Conservation (phyloP, 2,888 invertebrate species). For the Agriopis leucophaearia region DNA sequence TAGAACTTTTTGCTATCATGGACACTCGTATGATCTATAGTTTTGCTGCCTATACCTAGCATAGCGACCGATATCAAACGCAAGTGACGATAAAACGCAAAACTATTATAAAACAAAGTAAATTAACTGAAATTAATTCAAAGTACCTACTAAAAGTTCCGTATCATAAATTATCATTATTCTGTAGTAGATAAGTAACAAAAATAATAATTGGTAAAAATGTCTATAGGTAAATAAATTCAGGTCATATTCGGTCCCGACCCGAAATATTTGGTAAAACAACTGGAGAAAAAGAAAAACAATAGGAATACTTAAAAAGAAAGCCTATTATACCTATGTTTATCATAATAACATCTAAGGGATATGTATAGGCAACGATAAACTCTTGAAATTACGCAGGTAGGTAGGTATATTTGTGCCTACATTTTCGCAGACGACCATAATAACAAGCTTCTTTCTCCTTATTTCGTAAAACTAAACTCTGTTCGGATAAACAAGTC, state of each 20-base stretch:
- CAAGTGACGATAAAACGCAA: too few species aligned
- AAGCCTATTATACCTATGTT: not conserved
- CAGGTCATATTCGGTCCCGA: not conserved
- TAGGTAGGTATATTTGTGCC: not conserved
- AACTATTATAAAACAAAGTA: too few species aligned
- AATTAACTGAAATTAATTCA: too few species aligned
- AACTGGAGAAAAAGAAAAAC: not conserved
- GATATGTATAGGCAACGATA: not conserved
- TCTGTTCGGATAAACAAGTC: constrained; percentile 17
- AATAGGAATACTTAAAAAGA: not conserved
- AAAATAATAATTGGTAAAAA: not conserved
- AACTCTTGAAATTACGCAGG: not conserved
- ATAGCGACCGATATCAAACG: too few species aligned
- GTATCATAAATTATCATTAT: too few species aligned
- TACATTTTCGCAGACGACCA: not conserved
- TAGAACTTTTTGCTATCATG: too few species aligned
- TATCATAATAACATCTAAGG: not conserved
- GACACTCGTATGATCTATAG: too few species aligned
- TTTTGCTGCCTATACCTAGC: too few species aligned
- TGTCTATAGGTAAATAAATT: not conserved
- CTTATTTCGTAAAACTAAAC: constrained; percentile 8
- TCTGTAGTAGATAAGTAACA: not conserved
- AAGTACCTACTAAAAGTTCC: too few species aligned
- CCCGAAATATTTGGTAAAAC: not conserved
- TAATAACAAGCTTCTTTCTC: constrained; percentile 5